Evolutionary conservation across 23 tunicate genomes (phyloP).

Genomic region (Styela plicata): DNA sequence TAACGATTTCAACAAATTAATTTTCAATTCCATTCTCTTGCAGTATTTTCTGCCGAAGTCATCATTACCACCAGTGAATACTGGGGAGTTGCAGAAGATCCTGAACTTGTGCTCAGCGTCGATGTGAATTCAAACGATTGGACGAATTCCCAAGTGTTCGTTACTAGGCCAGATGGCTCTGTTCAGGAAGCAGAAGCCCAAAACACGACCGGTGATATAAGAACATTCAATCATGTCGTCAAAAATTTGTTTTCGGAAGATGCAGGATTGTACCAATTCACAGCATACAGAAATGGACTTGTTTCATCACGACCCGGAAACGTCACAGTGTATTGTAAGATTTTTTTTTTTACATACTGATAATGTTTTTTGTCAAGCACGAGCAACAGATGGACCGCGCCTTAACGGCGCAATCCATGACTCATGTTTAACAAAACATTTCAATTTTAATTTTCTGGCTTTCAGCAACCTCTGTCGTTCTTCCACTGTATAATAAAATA

Average conservation of each 20-base stretch:
- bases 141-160: not conserved
- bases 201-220: not conserved
- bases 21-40: not conserved
- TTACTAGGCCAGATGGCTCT: not conserved
- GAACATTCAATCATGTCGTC: slow-evolving; percentile 8
- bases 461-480: too few species aligned
- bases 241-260: slow-evolving; percentile 5
- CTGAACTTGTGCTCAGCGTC: slow-evolving; percentile 8
- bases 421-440: too few species aligned
- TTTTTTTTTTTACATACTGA: too few species aligned
- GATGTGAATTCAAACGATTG: slow-evolving; percentile 1
- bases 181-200: slow-evolving; percentile 7
- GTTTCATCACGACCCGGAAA: not conserved
- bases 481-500: too few species aligned
- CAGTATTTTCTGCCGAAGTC: slow-evolving; percentile 10
- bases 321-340: slow-evolving; percentile 22
- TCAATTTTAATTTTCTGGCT: too few species aligned
- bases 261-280: slow-evolving; percentile 17
- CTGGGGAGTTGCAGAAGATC: not conserved
- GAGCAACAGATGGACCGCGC: too few species aligned
- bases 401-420: too few species aligned
- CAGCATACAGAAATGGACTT: not conserved
- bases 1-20: not conserved
- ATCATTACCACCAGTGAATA: not conserved
- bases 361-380: too few species aligned